Evolutionary conservation across 2,888 invertebrate species (phyloP), one percentile per base, ranked within the genome.

Genomic region (Plusia festucae): DNA sequence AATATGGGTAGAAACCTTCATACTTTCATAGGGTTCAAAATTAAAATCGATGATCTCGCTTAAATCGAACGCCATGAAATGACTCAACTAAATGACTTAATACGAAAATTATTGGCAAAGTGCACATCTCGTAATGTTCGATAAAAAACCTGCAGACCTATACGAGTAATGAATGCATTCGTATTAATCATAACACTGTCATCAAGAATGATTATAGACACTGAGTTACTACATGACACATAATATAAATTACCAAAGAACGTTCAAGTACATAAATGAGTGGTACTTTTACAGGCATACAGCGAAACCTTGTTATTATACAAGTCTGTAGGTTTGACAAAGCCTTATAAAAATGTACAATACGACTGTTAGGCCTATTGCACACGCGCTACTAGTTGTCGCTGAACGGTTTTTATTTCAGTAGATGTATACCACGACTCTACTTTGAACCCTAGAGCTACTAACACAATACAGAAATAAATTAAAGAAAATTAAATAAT

Each of bases 301-400:
- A 24, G 54, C 24, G 53, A 59, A 67, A 70, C 59, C 65, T 68
- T 78, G 70, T 74, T 66, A 82, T 82, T 78, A 81, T 57, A 78
- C 27, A 69, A 72, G 69, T 68, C 68, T 68, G 77, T 77, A 68
- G 63, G 65, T 77, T 78, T 84, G 76, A 83, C 78, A 82, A 81
- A 80, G 68, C 78, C 79, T 82, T 83, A 83, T 85, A 83, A 82
- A 81, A 83, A 85, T 82, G 78, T 82, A 81, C 72, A 74, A 77
- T 79, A 78, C 60, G 72, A 59, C 56, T 44, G 15, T 78, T 78
- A 83, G 79, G 81, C 70, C 68, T 65, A 74, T 73, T 68, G n/a
- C 72, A 82, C 52, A 76, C 72, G 62, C 32, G 54, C 69, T 63
- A 61, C 66, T 60, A 16, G 53, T 9, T 7, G 9, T 27, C 18